Evolutionary conservation across 2,797 vertebrate species (phyloP).

Genomic region (Enteromius treurensis): DNA sequence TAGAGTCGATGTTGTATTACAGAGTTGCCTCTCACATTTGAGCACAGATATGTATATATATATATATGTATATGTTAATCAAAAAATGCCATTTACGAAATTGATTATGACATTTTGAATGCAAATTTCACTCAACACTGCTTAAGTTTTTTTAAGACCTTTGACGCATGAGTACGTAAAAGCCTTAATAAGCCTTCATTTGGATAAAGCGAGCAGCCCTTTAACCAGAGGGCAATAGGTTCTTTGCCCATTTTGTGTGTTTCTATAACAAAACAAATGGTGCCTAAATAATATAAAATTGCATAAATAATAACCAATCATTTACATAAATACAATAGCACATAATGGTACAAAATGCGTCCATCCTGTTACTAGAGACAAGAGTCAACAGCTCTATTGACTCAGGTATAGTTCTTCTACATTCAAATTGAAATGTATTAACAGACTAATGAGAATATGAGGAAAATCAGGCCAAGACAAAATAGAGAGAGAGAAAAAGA

Average conservation of each 20-base stretch:
- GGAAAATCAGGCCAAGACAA: slow-evolving; percentile 8
- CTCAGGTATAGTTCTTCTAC: slow-evolving; percentile 38
- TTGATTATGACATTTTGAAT: not conserved
- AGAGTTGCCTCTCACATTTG: not conserved
- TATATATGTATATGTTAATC: not conserved
- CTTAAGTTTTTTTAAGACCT: not conserved
- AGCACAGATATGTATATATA: not conserved
- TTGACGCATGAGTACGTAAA: not conserved
- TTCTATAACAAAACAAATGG: not conserved
- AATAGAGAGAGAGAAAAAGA: not conserved
- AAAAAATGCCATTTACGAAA: not conserved
- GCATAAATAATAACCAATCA: not conserved
- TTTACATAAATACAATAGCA: slow-evolving; percentile 34
- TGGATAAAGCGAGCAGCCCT: not conserved
- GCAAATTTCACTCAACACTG: not conserved
- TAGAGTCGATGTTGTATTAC: not conserved
- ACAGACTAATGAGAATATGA: slow-evolving; percentile 14
- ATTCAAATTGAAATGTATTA: slow-evolving; percentile 47
- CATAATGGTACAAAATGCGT: not conserved
- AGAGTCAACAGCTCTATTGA: slow-evolving; percentile 39
- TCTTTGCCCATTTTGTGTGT: not conserved
- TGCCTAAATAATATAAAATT: slow-evolving; percentile 14
- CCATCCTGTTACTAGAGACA: not conserved
- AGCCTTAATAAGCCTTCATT: not conserved
- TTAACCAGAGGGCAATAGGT: not conserved